Percentiles rank a stretch among this genome's conserved stretches.
Evolutionary conservation across 2,888 invertebrate species (phyloP).

Genomic region (Phyllotreta striolata): DNA sequence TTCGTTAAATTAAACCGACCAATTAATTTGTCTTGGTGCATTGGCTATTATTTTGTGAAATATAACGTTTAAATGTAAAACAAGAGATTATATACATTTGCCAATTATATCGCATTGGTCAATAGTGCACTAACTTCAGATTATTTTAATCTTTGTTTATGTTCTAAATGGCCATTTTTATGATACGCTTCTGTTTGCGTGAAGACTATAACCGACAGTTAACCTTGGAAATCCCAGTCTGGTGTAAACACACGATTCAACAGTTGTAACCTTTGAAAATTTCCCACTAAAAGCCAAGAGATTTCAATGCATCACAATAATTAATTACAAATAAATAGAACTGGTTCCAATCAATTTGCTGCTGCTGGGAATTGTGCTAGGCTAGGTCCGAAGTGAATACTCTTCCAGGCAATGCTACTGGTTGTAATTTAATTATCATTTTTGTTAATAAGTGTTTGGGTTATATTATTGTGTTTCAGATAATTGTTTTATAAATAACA

Average conservation of each 20-base stretch:
- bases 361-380: not conserved
- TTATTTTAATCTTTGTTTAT: too few species aligned
- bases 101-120: too few species aligned
- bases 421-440: too few species aligned
- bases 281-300: constrained; percentile 13
- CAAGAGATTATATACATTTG: too few species aligned
- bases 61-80: too few species aligned
- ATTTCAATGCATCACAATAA: constrained; percentile 13
- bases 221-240: constrained; percentile 48
- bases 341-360: not conserved
- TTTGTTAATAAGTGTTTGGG: too few species aligned
- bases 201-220: constrained; percentile 37
- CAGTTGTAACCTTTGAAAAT: constrained; percentile 12
- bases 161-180: not conserved
- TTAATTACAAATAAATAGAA: constrained; percentile 19
- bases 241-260: constrained; percentile 25
- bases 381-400: not conserved
- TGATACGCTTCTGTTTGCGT: constrained; percentile 17
- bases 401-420: not conserved
- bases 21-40: too few species aligned
- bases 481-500: too few species aligned
- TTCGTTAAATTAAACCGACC: too few species aligned
- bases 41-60: too few species aligned
- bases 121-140: too few species aligned
- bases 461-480: too few species aligned